These are phyloP conservation scores for Cariama cristata DNA, from an alignment of 2,113 vertebrate species.

Conservation along the genomic window DNA sequence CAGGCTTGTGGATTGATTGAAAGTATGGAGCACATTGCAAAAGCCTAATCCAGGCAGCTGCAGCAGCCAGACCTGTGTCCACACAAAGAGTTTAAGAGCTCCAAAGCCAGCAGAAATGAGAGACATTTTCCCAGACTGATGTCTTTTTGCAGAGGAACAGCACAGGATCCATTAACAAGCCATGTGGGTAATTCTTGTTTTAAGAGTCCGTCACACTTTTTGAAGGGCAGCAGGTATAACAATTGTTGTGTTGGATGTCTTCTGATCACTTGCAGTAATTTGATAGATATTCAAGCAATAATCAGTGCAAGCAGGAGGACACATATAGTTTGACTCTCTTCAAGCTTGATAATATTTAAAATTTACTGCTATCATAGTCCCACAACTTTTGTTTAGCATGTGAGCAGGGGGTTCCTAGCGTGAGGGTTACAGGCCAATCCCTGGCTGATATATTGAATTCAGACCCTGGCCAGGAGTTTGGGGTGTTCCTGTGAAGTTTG, in stretches of 20 bases:
- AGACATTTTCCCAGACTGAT: background rate
- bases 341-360: background rate
- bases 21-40: background rate
- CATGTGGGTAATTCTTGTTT: background rate
- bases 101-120: background rate
- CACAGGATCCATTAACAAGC: background rate
- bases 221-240: background rate
- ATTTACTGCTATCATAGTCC: background rate
- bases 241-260: background rate
- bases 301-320: background rate
- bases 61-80: background rate
- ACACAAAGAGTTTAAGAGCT: background rate
- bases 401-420: background rate
- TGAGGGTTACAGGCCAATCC: background rate
- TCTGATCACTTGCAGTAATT: background rate
- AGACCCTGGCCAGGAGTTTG: background rate
- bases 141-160: background rate
- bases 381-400: background rate
- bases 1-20: background rate
- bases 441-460: background rate
- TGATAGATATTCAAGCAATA: background rate
- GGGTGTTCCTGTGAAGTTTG: background rate
- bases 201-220: background rate
- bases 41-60: background rate
- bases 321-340: background rate